These are phyloP conservation scores for Entomobrya multifasciata DNA, from an alignment of 2,888 invertebrate species.

Conservation along the genomic window DNA sequence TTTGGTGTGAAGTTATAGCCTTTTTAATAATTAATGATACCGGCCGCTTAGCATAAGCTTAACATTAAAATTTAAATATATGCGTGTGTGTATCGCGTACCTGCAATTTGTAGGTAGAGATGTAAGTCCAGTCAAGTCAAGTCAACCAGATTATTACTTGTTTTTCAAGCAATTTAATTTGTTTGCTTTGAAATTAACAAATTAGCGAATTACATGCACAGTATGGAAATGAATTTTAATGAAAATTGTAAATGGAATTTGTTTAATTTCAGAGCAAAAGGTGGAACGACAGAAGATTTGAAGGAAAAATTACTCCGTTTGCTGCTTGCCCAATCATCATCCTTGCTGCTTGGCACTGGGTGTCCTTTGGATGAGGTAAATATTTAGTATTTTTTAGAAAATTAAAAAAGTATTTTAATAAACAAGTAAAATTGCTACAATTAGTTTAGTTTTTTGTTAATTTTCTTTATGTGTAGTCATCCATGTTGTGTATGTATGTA, in stretches of 20 bases:
- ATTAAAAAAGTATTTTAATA: too few relatives aligned
- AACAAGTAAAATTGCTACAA: neutral
- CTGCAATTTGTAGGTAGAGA: neutral
- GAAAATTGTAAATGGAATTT: neutral
- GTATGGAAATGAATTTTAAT: neutral
- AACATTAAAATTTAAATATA: too few relatives aligned
- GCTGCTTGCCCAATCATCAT: slow-evolving; percentile 93
- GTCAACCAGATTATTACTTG: neutral
- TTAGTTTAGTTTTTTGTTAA: too few relatives aligned
- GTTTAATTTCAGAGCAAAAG: slow-evolving; percentile 79
- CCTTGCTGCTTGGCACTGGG: slow-evolving; percentile 91
- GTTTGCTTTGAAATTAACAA: too few relatives aligned
- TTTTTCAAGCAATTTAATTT: neutral
- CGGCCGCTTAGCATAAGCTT: slow-evolving; percentile 22
- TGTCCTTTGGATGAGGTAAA: slow-evolving; percentile 97
- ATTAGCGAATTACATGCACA: neutral
- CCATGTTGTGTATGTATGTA: too few relatives aligned
- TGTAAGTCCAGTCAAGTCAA: neutral
- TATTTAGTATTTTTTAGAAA: too few relatives aligned
- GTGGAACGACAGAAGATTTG: slow-evolving; percentile 82
- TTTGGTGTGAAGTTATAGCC: slow-evolving; percentile 13
- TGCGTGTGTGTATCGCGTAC: too few relatives aligned
- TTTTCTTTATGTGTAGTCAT: too few relatives aligned
- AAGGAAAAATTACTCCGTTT: slow-evolving; percentile 95
- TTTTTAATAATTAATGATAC: slow-evolving; percentile 58